Conservation (phyloP, 2,888 invertebrate genomes). For the Philhelius pedissequus region DNA sequence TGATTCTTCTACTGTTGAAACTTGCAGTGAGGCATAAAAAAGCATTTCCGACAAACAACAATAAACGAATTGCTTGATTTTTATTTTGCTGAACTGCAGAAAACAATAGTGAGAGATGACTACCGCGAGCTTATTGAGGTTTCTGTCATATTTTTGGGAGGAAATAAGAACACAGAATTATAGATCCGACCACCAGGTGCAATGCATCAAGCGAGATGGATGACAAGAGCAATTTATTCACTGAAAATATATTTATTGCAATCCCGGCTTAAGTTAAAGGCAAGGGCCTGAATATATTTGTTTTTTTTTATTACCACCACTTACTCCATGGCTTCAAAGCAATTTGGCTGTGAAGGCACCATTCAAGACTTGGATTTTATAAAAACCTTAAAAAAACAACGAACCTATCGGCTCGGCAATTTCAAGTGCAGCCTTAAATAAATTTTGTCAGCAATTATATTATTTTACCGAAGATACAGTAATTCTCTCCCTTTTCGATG, state of each 20-base stretch:
- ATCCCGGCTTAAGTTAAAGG: slow-evolving; percentile 55
- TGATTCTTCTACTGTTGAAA: not conserved
- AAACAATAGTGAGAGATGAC: slow-evolving; percentile 66
- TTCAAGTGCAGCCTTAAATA: slow-evolving; percentile 57
- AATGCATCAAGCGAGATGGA: slow-evolving; percentile 71
- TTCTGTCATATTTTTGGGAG: slow-evolving; percentile 25
- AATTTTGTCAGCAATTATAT: slow-evolving; percentile 65
- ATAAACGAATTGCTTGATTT: no score
- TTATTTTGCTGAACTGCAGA: no score
- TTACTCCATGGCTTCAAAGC: slow-evolving; percentile 70
- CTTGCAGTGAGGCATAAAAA: no score
- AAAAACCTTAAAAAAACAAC: slow-evolving; percentile 48
- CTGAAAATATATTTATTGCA: no score
- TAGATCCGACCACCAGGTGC: slow-evolving; percentile 59
- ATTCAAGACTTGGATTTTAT: slow-evolving; percentile 56
- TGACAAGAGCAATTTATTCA: no score
- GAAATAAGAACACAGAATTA: slow-evolving; percentile 32
- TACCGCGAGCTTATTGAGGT: slow-evolving; percentile 64
- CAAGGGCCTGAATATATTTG: slow-evolving; percentile 49
- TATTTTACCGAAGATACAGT: slow-evolving; percentile 68
- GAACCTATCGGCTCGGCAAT: slow-evolving; percentile 49
- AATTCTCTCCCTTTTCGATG: slow-evolving; percentile 31
- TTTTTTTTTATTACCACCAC: slow-evolving; percentile 66
- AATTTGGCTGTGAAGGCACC: slow-evolving; percentile 50
- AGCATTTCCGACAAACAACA: no score